Evolutionary conservation across 35 echinoderm and acorn worm genomes (phyloP).

Genomic region (Heliocidaris tuberculata): DNA sequence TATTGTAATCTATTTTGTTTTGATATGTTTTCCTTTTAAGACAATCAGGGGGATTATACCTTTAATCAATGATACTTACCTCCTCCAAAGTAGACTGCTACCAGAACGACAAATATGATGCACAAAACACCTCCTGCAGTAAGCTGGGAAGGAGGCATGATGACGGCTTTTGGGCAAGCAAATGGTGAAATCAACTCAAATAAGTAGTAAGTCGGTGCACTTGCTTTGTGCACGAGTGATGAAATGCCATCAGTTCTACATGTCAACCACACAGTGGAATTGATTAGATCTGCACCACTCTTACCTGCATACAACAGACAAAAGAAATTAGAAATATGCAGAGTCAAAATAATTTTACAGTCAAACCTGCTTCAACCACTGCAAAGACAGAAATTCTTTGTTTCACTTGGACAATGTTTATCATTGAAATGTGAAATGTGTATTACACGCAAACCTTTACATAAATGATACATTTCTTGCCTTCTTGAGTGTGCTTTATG

Average conservation of each 20-base stretch:
- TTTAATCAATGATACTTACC: not conserved
- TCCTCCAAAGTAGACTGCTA: slow-evolving; percentile 34
- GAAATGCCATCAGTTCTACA: slow-evolving; percentile 3
- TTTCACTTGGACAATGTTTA: no score
- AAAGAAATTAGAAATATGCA: not conserved
- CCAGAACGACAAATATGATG: slow-evolving; percentile 7
- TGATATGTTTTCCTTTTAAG: no score
- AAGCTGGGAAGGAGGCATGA: not conserved
- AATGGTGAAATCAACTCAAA: not conserved
- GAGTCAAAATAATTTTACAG: not conserved
- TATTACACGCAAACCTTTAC: no score
- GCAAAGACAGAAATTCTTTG: no score
- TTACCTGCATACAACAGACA: not conserved
- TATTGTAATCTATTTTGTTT: no score
- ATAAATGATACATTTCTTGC: not conserved
- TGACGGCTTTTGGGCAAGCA: slow-evolving; percentile 9
- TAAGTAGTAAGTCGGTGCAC: not conserved
- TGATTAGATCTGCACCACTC: not conserved
- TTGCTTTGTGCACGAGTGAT: not conserved
- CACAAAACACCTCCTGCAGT: not conserved
- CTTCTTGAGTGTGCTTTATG: not conserved
- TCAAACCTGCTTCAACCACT: not conserved
- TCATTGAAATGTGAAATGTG: no score
- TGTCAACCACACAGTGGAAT: not conserved
- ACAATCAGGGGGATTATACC: no score